Evolutionary conservation across 2,113 vertebrate species (phyloP).

Genomic region (Psittacula cyanocephala): DNA sequence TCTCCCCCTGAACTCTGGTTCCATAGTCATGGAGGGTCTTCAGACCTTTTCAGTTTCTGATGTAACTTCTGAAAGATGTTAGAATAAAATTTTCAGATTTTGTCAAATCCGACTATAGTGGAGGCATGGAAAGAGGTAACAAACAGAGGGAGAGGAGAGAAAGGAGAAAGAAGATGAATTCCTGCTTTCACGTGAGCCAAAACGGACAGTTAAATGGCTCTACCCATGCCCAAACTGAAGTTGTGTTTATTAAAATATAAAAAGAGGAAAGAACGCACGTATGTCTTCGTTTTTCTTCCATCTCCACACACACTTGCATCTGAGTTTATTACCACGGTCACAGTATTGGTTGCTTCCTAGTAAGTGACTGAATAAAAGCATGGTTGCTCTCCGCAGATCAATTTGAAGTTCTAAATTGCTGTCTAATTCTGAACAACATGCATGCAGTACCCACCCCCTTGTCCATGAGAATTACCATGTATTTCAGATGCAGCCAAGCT

Average conservation of each 20-base stretch:
- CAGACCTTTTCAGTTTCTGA: neutral
- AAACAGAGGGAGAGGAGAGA: neutral
- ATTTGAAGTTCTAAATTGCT: conserved; percentile 28
- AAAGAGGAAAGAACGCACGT: neutral
- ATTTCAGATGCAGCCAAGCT: conserved; percentile 56
- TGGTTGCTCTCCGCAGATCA: conserved; percentile 14
- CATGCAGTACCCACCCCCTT: conserved; percentile 19
- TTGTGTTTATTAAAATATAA: neutral
- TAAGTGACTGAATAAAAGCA: neutral
- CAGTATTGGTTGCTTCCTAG: neutral
- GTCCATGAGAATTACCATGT: conserved; percentile 46
- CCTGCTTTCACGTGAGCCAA: neutral
- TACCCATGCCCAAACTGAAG: neutral
- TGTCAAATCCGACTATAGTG: neutral
- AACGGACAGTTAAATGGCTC: neutral
- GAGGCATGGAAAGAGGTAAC: neutral
- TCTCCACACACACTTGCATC: neutral
- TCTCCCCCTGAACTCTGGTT: neutral
- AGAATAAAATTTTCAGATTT: conserved; percentile 12
- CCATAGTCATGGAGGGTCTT: neutral
- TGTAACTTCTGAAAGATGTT: neutral
- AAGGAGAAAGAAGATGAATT: neutral
- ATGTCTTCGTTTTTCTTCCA: neutral
- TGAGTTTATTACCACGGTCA: neutral
- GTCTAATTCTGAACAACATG: conserved; percentile 32